Base-by-base conservation (phyloP, 2,888 invertebrate genomes). In the Acleris emargana region DNA sequence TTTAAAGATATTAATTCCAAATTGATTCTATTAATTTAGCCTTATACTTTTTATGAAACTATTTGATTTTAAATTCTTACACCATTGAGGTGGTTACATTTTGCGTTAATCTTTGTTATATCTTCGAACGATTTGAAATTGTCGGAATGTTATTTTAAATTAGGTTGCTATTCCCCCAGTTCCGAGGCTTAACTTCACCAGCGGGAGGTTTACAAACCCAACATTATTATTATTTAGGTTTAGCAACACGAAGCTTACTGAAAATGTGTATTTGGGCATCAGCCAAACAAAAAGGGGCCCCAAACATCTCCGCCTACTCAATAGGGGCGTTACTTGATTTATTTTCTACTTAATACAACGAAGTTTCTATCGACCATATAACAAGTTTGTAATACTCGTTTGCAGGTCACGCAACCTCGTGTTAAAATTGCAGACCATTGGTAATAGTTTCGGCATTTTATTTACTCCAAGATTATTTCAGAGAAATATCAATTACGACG, bases 301-400 rank as follows among this genome's bases (percentile, higher is more conserved):
- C 20, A 20, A 42, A 50, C 42, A 59, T 54, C 47, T 54, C 54
- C 54, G 54, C 59, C 59, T 49, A 60, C 43, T 28, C 43, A 43
- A 64, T 60, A 49, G 20, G 59, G 64, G 58, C 47, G 64, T 43
- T 64, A 25, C 54, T 49, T 64, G 64, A 64, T 64, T 64, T 64
- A 64, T 64, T 22, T 43, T 32, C 54, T 55, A 59, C 50, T 59
- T 64, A 60, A 64, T 64, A 64, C 59, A 42, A 47, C 58, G 50
- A 64, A 64, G 64, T 64, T 64, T 38, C 50, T 50, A 50, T 50
- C 64, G 42, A 54, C 59, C 59, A 43, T 55, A 50, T 60, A 60
- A 60, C 64, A 51, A 64, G 64, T 64, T 64, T 59, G 32, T 43
- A 47, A 50, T 60, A 60, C 59, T 64, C 54, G 54, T 64, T 64